Evolutionary conservation across 2,888 invertebrate genomes (phyloP).

Genomic region (Agrilus biguttatus): DNA sequence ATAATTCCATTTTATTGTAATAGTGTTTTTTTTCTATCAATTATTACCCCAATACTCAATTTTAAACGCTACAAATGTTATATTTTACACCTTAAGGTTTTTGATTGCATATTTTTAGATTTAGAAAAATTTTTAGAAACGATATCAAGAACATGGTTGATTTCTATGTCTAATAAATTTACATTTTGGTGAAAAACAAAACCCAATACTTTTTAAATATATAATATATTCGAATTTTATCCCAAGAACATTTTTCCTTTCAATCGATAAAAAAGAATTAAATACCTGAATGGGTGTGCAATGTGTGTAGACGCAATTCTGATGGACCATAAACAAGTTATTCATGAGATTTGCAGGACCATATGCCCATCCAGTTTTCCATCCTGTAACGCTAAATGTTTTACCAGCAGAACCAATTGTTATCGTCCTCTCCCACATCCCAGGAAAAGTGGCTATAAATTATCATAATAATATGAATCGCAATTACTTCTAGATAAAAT

Average conservation of each 20-base stretch:
- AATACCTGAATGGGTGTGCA: conserved; percentile 69
- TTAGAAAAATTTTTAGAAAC: too few species aligned
- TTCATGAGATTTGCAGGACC: conserved; percentile 68
- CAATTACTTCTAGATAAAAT: not conserved
- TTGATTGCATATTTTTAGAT: too few species aligned
- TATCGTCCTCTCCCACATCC: conserved; percentile 95
- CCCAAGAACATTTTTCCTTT: not conserved
- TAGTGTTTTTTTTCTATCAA: too few species aligned
- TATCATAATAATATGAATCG: not conserved
- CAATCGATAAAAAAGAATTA: not conserved
- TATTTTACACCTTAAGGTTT: too few species aligned
- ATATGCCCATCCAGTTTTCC: conserved; percentile 95
- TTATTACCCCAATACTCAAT: too few species aligned
- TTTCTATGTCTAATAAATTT: not conserved
- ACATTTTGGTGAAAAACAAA: not conserved
- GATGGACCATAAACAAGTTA: conserved; percentile 80
- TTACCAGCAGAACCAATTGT: conserved; percentile 97
- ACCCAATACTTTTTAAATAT: too few species aligned
- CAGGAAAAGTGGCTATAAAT: conserved; percentile 68
- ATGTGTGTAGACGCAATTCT: conserved; percentile 88
- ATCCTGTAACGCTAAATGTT: conserved; percentile 94
- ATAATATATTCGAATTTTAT: not conserved
- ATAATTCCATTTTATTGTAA: too few species aligned
- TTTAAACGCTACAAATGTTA: too few species aligned
- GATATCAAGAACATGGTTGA: too few species aligned